Evolutionary conservation across 2,113 vertebrate genomes (phyloP), one percentile per base, ranked within the genome.

Genomic region (Grammomys surdaster): DNA sequence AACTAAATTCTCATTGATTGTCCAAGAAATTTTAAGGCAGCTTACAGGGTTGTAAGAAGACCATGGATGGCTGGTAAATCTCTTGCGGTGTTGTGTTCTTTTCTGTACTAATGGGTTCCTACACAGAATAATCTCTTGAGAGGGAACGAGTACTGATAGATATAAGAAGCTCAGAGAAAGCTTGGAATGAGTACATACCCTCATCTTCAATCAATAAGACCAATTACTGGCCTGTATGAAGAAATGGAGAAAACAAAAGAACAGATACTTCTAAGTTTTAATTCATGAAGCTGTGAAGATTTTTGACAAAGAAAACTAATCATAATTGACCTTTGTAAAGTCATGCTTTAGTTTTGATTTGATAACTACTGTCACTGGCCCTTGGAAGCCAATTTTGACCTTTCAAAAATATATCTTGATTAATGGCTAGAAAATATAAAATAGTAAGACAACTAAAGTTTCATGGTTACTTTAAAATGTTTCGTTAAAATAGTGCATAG

Each of bases 1-100:
- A 98, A 99, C 99, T 97, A 99, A 99, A 91, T 99, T 99, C 98
- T 99, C 99, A 93, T 99, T 99, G 95, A 99, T 99, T 89, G 99
- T 97, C 98, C 99, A 81, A 58, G 19, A 81, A 81, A 54, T 54
- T 67, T 14, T 77, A 48, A 77, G 76, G 9, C 46, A 77, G 51
- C 26, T 24, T 99, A 95, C 98, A 99, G 97, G 99, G 99, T 48
- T 99, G 99, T 99, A 99, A 98, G 73, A 98, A 85, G 6, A 99
- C 98, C 78, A 99, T 99, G 99, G 98, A 95, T 99, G 99, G 95
- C 99, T 0, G 99, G 99, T 90, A 99, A 99, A 97, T 99, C 99
- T 97, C 99, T 99, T 96, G 99, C 99, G 97, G 99, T 99, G 56
- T 99, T 99, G 8, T 19, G 19, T 81, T 56, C 98, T 99, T 99